These are phyloP conservation scores for Tenualosa ilisha DNA, from an alignment of 2,797 vertebrate species.

Conservation along the genomic window DNA sequence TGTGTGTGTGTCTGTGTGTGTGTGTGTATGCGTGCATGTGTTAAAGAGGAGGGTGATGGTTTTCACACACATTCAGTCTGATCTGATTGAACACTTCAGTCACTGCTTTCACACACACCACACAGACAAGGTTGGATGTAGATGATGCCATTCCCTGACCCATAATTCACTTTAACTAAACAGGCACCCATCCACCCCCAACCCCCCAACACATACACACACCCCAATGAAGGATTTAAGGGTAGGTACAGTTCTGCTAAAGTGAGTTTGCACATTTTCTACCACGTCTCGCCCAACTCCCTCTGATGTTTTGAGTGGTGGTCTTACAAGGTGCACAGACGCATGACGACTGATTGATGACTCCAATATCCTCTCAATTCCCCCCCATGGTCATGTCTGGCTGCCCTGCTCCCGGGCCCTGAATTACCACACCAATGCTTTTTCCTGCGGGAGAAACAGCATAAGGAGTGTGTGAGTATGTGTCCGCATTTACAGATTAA, in stretches of 20 bases:
- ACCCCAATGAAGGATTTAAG: not conserved
- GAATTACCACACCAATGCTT: not conserved
- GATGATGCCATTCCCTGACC: slow-evolving; percentile 61
- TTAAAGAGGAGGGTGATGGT: slow-evolving; percentile 48
- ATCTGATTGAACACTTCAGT: slow-evolving; percentile 1
- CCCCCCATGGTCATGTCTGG: not conserved
- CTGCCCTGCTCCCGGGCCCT: no score
- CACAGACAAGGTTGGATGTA: slow-evolving; percentile 49
- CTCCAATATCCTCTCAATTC: not conserved
- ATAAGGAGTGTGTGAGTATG: not conserved
- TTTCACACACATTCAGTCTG: slow-evolving; percentile 46
- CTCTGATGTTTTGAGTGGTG: not conserved
- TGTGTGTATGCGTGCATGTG: slow-evolving; percentile 36
- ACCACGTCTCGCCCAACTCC: not conserved
- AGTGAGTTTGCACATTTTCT: not conserved
- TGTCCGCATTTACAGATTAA: not conserved
- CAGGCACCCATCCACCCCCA: not conserved
- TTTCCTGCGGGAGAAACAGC: not conserved
- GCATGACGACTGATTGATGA: not conserved
- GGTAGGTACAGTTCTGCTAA: not conserved
- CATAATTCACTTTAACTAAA: slow-evolving; percentile 59
- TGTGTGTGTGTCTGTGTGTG: slow-evolving; percentile 29
- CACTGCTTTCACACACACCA: slow-evolving; percentile 24
- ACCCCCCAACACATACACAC: no score
- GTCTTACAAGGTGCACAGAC: not conserved